Base-by-base conservation (phyloP, 2,797 vertebrate species). In the Malacoraja senta region DNA sequence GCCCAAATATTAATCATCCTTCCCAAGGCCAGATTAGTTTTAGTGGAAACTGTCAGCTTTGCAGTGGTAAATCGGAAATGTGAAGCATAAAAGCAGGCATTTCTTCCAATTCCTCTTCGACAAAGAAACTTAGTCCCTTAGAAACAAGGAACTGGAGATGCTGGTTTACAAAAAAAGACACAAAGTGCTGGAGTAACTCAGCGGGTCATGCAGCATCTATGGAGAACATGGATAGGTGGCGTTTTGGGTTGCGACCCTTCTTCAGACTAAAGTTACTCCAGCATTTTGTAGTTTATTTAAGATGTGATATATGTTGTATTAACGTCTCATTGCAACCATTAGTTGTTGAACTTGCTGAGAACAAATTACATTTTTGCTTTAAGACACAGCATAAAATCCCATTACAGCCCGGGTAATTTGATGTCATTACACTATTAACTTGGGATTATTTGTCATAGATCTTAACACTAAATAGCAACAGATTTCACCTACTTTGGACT, bases 391-490 rank as follows among this genome's bases (percentile, higher is more conserved):
- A 35, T 32, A 32, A 21, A 65, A 88, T 63, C 61, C 83, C 3
- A 35, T 35, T 6, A 88, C 61, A 32, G 53, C 24, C 7, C 61
- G 19, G 1, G 21, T 65, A 32, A 68, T 88, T 65, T 2, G 21
- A 19, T 32, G 63, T 29, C n/a, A 65, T 86, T 63, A 17, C 6
- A 65, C 63, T 86, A 63, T 32, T 21, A 21, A 88, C 65, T 68
- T 63, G 24, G 84, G n/a, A 88, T 68, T 88, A 21, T 63, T 68
- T 68, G n/a, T 68, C 32, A 24, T 88, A 35, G 63, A 32, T 17
- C 61, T 88, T 88, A 68, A 88, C 65, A 88, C 32, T 88, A 88
- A 65, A 35, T 35, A 88, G n/a, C 63, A 88, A 88, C 61, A 63
- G 35, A 88, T 88, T 68, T 68, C 84, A 68, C 61, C 32, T 29